Conservation (phyloP, 2,888 invertebrate species). For the Phania funesta region DNA sequence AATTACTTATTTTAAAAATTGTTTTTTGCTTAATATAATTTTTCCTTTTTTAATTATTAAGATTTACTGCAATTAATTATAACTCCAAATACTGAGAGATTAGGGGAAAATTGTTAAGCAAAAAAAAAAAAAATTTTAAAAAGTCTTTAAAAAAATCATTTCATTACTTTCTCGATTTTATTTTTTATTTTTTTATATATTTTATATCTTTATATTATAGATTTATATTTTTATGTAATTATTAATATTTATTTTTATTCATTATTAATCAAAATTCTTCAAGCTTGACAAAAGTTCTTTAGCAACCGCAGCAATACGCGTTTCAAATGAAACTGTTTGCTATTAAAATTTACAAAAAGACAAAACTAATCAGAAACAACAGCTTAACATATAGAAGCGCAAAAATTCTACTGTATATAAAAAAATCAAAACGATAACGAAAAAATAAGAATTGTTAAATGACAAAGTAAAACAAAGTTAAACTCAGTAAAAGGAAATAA, state of each 20-base stretch:
- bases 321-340: conserved; percentile 65
- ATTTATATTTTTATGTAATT: not conserved
- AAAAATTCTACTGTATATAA: conserved; percentile 31
- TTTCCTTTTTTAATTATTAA: no score
- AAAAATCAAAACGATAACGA: conserved; percentile 14
- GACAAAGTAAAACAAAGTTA: not conserved
- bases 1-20: no score
- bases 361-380: conserved; percentile 47
- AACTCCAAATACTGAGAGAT: no score
- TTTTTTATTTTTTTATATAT: not conserved
- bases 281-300: conserved; percentile 18
- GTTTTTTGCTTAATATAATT: no score
- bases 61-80: no score
- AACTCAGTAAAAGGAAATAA: conserved; percentile 1
- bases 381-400: conserved; percentile 8
- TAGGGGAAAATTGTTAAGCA: no score
- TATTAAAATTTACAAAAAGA: conserved; percentile 48
- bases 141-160: no score
- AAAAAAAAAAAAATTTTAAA: no score
- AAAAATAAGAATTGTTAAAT: conserved; percentile 22
- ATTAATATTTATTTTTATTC: not conserved
- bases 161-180: no score
- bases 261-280: conserved; percentile 14
- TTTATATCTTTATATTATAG: not conserved
- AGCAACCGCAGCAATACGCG: conserved; percentile 65